Evolutionary conservation across 2,113 vertebrate species (phyloP).

Genomic region (Tricholaema leucomelas): DNA sequence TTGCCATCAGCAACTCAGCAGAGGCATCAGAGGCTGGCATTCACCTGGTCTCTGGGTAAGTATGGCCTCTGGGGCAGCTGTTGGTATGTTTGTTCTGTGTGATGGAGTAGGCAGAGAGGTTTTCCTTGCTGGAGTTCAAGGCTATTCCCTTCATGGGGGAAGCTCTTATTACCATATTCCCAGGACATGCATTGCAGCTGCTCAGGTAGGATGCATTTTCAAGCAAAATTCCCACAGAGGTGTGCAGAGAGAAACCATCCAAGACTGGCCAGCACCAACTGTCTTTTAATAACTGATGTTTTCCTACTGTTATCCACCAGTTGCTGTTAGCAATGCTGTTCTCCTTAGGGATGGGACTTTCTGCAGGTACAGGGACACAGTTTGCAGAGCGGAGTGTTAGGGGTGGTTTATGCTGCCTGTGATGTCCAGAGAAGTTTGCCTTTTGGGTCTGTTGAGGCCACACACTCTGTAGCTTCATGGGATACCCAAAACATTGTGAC

Average conservation of each 20-base stretch:
- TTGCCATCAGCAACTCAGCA: conserved; percentile 77
- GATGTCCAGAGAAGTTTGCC: rapidly evolving
- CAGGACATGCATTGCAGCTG: not conserved
- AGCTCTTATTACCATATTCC: not conserved
- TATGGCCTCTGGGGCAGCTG: not conserved
- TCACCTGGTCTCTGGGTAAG: conserved; percentile 88
- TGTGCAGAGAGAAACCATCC: not conserved
- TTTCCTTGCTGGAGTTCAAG: not conserved
- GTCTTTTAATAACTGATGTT: not conserved
- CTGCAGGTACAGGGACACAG: not conserved
- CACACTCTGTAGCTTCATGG: not conserved
- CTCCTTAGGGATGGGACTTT: not conserved
- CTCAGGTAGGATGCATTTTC: not conserved
- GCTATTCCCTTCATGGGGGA: not conserved
- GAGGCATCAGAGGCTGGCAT: conserved; percentile 84
- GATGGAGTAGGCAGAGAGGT: not conserved
- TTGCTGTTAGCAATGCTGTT: not conserved
- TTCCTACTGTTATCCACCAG: not conserved
- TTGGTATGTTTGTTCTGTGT: not conserved
- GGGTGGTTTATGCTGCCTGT: not conserved
- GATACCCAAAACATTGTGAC: not conserved
- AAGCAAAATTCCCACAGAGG: not conserved
- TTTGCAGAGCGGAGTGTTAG: rapidly evolving
- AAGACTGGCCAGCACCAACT: not conserved
- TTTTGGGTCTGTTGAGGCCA: not conserved